phyloP scores from a whole-genome alignment of 2,888 invertebrate species.

The Seira sanloemensis region DNA sequence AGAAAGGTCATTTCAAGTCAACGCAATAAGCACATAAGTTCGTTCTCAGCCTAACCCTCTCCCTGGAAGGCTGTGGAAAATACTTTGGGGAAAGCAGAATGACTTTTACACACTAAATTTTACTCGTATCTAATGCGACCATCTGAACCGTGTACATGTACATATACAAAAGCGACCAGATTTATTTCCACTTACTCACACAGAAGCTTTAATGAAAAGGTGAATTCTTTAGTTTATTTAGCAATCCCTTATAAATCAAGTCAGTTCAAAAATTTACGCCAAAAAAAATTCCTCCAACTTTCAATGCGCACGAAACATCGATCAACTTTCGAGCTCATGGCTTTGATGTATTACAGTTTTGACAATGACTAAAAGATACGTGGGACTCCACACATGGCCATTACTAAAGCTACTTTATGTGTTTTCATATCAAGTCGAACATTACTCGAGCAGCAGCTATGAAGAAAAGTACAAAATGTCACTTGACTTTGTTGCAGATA shows the following conservation, averaged over 20 bases:
- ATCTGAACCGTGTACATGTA: not conserved
- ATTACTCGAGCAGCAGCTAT: too few relatives aligned
- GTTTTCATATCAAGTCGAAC: not conserved
- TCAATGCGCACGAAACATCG: too few relatives aligned
- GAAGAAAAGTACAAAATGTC: not conserved
- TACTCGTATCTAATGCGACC: not conserved
- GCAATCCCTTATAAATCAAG: too few relatives aligned
- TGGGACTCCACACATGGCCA: too few relatives aligned
- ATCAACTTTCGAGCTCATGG: too few relatives aligned
- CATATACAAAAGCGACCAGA: not conserved
- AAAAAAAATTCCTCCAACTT: too few relatives aligned
- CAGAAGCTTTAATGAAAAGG: not conserved
- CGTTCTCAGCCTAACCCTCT: not conserved
- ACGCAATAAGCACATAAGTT: not conserved
- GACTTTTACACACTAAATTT: not conserved
- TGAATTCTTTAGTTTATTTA: too few relatives aligned
- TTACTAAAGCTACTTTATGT: too few relatives aligned
- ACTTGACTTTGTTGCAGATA: not conserved
- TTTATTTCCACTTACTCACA: not conserved
- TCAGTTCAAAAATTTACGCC: too few relatives aligned
- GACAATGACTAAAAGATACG: not conserved
- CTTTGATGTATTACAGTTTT: not conserved
- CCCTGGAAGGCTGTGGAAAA: not conserved
- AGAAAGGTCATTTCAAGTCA: slow-evolving; percentile 4
- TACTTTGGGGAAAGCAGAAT: not conserved